phyloP scores from a whole-genome alignment of 2,113 vertebrate genomes.

The Syngnathoides biaculeatus region DNA sequence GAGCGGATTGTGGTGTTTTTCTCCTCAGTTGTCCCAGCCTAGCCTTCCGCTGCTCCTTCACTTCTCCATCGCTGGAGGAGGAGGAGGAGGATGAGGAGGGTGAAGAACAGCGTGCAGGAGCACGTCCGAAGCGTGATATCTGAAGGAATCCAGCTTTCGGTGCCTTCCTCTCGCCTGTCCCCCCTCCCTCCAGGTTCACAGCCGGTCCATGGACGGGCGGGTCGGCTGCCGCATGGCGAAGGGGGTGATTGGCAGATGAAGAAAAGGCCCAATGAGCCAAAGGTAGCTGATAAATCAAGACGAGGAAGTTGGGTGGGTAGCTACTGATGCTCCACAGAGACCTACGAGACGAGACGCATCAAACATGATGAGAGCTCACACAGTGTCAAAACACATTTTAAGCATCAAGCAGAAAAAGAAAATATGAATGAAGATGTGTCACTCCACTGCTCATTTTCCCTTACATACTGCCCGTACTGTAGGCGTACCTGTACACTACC shows the following conservation, averaged over 20 bases:
- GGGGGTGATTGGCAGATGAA: slow-evolving; percentile 34
- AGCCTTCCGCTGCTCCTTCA: slow-evolving; percentile 51
- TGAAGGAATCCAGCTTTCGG: slow-evolving; percentile 61
- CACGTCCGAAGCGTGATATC: slow-evolving; percentile 42
- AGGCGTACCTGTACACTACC: neutral
- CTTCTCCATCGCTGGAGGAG: slow-evolving; percentile 62
- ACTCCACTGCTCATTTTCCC: neutral
- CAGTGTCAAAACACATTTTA: neutral
- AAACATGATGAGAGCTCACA: slow-evolving; percentile 23
- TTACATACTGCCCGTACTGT: too few species aligned
- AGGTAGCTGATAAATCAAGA: slow-evolving; percentile 45
- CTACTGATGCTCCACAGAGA: slow-evolving; percentile 46
- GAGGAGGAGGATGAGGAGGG: slow-evolving; percentile 52
- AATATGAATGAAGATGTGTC: slow-evolving; percentile 1
- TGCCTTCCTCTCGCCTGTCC: slow-evolving; percentile 46
- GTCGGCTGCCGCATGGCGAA: slow-evolving; percentile 26
- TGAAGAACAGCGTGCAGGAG: slow-evolving; percentile 45
- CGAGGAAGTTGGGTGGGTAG: slow-evolving; percentile 47
- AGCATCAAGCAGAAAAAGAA: neutral
- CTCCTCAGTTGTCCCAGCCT: slow-evolving; percentile 40
- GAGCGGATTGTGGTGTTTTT: slow-evolving; percentile 14
- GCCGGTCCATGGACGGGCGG: slow-evolving; percentile 60
- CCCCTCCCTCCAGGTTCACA: slow-evolving; percentile 70
- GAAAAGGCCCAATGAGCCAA: slow-evolving; percentile 45
- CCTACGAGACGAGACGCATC: slow-evolving; percentile 31